Evolutionary conservation across 2,888 invertebrate genomes (phyloP).

Genomic region (Athalia rosae): DNA sequence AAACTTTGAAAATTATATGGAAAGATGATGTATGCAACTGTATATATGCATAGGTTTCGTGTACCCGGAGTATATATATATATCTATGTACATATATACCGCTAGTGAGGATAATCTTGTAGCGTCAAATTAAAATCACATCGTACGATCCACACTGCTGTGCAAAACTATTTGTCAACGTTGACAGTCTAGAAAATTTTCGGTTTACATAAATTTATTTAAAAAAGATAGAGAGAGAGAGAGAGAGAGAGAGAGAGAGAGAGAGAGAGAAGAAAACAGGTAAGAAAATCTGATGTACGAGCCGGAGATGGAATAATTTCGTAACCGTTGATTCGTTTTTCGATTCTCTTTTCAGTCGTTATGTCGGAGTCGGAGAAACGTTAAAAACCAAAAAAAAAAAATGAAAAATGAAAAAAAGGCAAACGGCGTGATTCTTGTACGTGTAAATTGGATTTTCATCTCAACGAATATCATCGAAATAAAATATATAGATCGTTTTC

Average conservation of each 20-base stretch:
- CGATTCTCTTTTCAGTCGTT: not conserved
- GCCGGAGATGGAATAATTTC: too few relatives aligned
- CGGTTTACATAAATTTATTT: not conserved
- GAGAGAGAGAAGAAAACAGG: too few relatives aligned
- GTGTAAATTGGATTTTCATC: too few relatives aligned
- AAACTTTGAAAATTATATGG: not conserved
- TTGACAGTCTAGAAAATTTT: not conserved
- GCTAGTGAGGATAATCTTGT: conserved; percentile 4
- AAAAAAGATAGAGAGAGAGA: too few relatives aligned
- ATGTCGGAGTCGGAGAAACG: not conserved
- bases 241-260: too few relatives aligned
- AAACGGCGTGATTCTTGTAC: not conserved
- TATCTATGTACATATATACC: too few relatives aligned
- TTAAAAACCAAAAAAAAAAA: not conserved
- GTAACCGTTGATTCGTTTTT: not conserved
- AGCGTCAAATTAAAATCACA: conserved; percentile 31
- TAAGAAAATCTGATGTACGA: too few relatives aligned
- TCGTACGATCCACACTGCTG: not conserved
- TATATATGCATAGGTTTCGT: too few relatives aligned
- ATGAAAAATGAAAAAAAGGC: not conserved
- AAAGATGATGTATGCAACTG: too few relatives aligned
- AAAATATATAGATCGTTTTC: too few relatives aligned
- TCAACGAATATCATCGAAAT: too few relatives aligned
- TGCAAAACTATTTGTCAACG: conserved; percentile 15
- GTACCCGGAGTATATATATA: too few relatives aligned